Evolutionary conservation across 2,113 vertebrate species (phyloP).

Genomic region (pig (Sus scrofa)): T2T-Sscrofa CM000819.6:106037501-106038000

Average conservation of each 20-base stretch:
- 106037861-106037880: not conserved
- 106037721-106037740: not conserved
- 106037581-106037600: not conserved
- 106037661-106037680: not conserved
- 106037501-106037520: not conserved
- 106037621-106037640: not conserved
- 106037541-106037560: not conserved
- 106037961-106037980: not conserved
- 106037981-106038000: not conserved
- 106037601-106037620: not conserved
- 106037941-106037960: not conserved
- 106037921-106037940: not conserved
- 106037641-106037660: not conserved
- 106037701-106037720: not conserved
- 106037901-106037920: not conserved
- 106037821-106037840: not conserved
- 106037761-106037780: not conserved
- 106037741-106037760: not conserved
- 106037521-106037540: not conserved
- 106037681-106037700: not conserved
- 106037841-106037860: slow-evolving; percentile 6
- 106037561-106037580: not conserved
- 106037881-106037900: not conserved
- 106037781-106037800: not conserved
- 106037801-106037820: not conserved